These are phyloP conservation scores for Rhagoletis pomonella DNA, from an alignment of 1,140 invertebrate genomes.

Conservation along the genomic window DNA sequence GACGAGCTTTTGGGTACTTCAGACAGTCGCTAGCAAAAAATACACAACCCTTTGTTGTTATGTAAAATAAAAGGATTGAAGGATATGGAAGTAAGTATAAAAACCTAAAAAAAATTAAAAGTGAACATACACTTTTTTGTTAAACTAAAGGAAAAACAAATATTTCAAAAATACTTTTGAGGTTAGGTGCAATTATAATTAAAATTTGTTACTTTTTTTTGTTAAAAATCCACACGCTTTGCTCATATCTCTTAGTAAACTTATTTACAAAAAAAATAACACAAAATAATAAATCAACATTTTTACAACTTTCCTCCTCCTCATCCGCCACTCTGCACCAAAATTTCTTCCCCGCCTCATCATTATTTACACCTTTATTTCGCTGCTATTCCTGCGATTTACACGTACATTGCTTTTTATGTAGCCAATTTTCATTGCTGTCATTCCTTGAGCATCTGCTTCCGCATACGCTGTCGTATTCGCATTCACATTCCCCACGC, in stretches of 20 bases:
- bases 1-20: not conserved
- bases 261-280: too few species aligned
- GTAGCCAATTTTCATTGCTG: constrained; percentile 40
- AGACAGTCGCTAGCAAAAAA: not conserved
- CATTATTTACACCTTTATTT: constrained; percentile 25
- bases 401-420: constrained; percentile 16
- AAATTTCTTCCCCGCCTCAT: not conserved
- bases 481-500: not conserved
- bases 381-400: not conserved
- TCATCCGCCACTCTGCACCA: not conserved
- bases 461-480: not conserved
- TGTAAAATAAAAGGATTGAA: too few species aligned
- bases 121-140: too few species aligned
- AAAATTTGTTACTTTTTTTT: constrained; percentile 3
- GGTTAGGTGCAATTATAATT: not conserved
- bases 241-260: too few species aligned
- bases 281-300: too few species aligned
- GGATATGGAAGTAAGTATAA: too few species aligned
- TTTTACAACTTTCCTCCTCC: not conserved
- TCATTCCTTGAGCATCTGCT: constrained; percentile 36
- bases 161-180: too few species aligned
- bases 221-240: too few species aligned
- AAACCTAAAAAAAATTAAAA: too few species aligned
- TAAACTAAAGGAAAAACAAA: too few species aligned
- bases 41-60: too few species aligned